Evolutionary conservation across 2,797 vertebrate genomes (phyloP), one percentile per base, ranked within the genome.

Genomic region (Nothura maculosa): DNA sequence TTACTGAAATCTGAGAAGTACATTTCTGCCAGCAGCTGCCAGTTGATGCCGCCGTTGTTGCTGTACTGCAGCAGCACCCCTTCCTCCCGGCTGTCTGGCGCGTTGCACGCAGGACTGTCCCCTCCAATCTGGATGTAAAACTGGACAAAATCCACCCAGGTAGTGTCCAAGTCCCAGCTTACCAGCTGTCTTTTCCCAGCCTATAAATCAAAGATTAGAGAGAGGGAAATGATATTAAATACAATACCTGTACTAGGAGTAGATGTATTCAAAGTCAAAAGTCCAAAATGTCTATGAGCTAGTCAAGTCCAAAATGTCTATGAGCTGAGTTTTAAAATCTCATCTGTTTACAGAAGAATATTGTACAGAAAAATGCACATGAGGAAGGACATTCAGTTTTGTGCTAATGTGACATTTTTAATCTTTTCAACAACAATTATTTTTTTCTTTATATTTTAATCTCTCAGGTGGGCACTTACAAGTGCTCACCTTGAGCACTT

Each of bases 1-100:
- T 99, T 99, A 95, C 98, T 99, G 97, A 99, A 99, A 97, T 99
- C 99, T n/a, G 99, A 99, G 97, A 99, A 99, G 97, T 99, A 99
- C 99, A 99, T 99, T 98, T 99, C 99, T 24, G 99, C 99, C 15
- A 99, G 98, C 40, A 99, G 98, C 55, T 99, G 98, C 99, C 99
- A 99, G 97, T 98, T 99, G 96, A 99, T 99, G 38, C 99, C 99
- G 0, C 99, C 99, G 0, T 99, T 98, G 43, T 99, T 99, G 94
- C 99, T 99, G 97, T 99, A 99, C 94, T 99, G 99, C 72, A 99
- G 94, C 79, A 99, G 97, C 58, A 99, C 97, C 11, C 99, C 99
- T 94, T 99, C 99, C 94, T 99, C 99, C 85, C 99, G 98, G 98
- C 98, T 99, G 97, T 99, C 99, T 0, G 99, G 99, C 93, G 98